These are phyloP conservation scores for Uria lomvia DNA, from an alignment of 2,113 vertebrate genomes.

Conservation along the genomic window DNA sequence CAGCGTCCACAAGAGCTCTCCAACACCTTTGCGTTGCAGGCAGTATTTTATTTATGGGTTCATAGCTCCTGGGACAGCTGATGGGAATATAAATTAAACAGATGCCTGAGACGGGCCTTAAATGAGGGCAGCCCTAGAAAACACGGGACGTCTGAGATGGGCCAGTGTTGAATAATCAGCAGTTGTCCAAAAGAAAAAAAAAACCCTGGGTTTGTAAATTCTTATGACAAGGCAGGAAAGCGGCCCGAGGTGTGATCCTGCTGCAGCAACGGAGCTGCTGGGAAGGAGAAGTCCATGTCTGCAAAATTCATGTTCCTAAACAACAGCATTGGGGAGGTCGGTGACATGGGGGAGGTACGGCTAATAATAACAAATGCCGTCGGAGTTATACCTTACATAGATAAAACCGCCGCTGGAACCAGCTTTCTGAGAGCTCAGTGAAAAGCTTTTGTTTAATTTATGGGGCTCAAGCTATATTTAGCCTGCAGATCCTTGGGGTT, in stretches of 20 bases:
- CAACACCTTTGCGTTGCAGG: background rate
- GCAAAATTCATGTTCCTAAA: background rate
- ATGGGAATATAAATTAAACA: background rate
- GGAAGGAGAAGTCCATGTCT: background rate
- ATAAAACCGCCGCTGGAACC: background rate
- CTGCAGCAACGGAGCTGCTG: background rate
- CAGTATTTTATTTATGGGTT: background rate
- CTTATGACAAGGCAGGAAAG: background rate
- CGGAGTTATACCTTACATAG: constrained; percentile 26
- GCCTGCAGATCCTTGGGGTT: constrained; percentile 56
- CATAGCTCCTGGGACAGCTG: background rate
- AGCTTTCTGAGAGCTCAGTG: constrained; percentile 7
- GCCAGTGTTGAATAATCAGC: background rate
- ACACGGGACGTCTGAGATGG: accelerated
- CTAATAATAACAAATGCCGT: constrained; percentile 5
- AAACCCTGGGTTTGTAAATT: background rate
- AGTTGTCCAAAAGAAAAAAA: background rate
- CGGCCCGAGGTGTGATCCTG: background rate
- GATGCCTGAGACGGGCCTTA: background rate
- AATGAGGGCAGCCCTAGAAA: background rate
- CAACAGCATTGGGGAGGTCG: background rate
- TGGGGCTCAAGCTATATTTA: constrained; percentile 72
- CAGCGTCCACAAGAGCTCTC: background rate
- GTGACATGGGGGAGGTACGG: background rate
- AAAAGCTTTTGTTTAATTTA: constrained; percentile 71